Base-by-base conservation (phyloP, 2,888 invertebrate species). In the Acronicta leporina region DNA sequence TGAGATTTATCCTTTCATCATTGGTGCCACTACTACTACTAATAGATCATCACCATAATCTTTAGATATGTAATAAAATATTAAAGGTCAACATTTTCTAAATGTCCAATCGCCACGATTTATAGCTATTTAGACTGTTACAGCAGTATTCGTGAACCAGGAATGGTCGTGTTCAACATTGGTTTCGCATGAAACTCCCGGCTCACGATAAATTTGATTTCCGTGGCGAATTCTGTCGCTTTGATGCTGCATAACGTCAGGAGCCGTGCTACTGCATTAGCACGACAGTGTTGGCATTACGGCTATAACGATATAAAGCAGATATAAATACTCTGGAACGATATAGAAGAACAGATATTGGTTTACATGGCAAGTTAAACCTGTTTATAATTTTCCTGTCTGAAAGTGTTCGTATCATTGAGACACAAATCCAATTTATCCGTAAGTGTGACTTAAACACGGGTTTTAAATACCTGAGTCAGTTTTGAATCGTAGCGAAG, bases 141-240 rank as follows among this genome's bases (percentile, higher is more conserved):
- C 61, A 56, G 67, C 56, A 49, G 50, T 57, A 42, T 69, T 79
- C 77, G 73, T 79, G 81, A 75, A 75, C 75, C 61, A 70, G 75
- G 53, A 79, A 62, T 60, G 57, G 73, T 81, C 82, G 80, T 79
- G 81, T 77, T 78, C 68, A 72, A 78, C 79, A 83, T 87, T 85
- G 79, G 85, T 68, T 80, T 77, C 80, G 83, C 84, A 77, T 81
- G 75, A 75, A 70, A 68, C 71, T 63, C 53, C 57, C 43, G 63
- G 68, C 68, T 77, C 75, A 81, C 74, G 77, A 79, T 80, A 74
- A 80, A 80, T 81, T 80, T 81, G 79, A 87, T 83, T 75, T 81
- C 82, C 87, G 83, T 80, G 63, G 68, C 86, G 78, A 87, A 88
- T 82, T 73, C 58, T 63, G 53, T 59, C 65, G 73, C 75, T 84